Conservation (phyloP, 2,797 vertebrate genomes). For the Leptoclinus maculatus region DNA sequence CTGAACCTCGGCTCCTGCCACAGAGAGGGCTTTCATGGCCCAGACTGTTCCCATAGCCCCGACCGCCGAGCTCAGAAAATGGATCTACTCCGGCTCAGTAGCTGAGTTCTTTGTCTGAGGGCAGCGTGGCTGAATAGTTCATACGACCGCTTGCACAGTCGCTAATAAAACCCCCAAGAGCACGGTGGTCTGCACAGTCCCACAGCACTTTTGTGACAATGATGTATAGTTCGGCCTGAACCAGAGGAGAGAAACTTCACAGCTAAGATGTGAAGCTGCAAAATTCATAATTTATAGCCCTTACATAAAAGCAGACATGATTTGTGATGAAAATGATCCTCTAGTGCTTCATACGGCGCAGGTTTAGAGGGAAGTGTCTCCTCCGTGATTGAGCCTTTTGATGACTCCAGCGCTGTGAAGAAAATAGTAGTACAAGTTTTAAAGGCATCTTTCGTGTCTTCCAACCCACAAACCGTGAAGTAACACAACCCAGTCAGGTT, state of each 20-base stretch:
- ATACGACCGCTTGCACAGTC: slow-evolving; percentile 33
- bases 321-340: slow-evolving; percentile 7
- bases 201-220: slow-evolving; percentile 27
- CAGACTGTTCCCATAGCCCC: slow-evolving; percentile 72
- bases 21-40: slow-evolving; percentile 78
- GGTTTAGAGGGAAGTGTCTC: background rate
- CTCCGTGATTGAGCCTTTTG: slow-evolving; percentile 23
- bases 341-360: background rate
- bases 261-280: slow-evolving; percentile 2
- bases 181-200: slow-evolving; percentile 36
- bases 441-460: background rate
- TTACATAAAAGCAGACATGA: slow-evolving; percentile 16
- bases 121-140: slow-evolving; percentile 40
- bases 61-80: slow-evolving; percentile 63
- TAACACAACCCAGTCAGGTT: background rate
- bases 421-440: background rate
- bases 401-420: background rate
- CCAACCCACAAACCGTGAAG: background rate
- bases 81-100: slow-evolving; percentile 54
- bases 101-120: slow-evolving; percentile 51
- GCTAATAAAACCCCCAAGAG: slow-evolving; percentile 47
- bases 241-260: slow-evolving; percentile 18
- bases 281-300: slow-evolving; percentile 16
- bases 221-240: slow-evolving; percentile 32
- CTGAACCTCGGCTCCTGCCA: slow-evolving; percentile 64